Percentiles rank a stretch among this genome's conserved stretches.
These are phyloP conservation scores for Chlamydotis undulata DNA, from an alignment of 2,113 vertebrate species.

Conservation along the genomic window DNA sequence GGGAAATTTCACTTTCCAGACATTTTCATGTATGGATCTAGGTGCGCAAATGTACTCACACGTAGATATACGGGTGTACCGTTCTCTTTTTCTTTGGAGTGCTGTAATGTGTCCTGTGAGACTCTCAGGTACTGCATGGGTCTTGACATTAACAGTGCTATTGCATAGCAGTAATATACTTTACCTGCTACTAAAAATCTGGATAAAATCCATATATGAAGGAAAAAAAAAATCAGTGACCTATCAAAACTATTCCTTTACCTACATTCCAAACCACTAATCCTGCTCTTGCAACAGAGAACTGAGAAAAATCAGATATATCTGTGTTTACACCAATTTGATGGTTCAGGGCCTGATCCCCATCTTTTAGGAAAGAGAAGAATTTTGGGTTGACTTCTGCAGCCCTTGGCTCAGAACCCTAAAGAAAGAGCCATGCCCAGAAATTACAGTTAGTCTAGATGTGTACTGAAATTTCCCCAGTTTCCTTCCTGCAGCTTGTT, in stretches of 20 bases:
- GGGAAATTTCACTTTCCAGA: slow-evolving; percentile 20
- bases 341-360: neutral
- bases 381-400: neutral
- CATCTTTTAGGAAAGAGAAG: neutral
- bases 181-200: neutral
- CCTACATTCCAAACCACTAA: neutral
- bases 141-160: neutral
- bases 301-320: neutral
- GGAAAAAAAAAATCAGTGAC: neutral
- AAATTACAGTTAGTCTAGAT: neutral
- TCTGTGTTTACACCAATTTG: neutral
- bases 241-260: neutral
- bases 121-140: neutral
- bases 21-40: neutral
- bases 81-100: neutral
- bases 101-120: neutral
- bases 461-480: neutral
- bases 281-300: neutral
- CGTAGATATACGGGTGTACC: neutral
- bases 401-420: neutral
- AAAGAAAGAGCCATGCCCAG: neutral
- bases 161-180: neutral
- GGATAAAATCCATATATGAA: neutral
- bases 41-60: neutral
- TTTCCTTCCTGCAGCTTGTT: neutral